Evolutionary conservation across 2,113 vertebrate species (phyloP).

Genomic region (Sclerurus mexicanus): DNA sequence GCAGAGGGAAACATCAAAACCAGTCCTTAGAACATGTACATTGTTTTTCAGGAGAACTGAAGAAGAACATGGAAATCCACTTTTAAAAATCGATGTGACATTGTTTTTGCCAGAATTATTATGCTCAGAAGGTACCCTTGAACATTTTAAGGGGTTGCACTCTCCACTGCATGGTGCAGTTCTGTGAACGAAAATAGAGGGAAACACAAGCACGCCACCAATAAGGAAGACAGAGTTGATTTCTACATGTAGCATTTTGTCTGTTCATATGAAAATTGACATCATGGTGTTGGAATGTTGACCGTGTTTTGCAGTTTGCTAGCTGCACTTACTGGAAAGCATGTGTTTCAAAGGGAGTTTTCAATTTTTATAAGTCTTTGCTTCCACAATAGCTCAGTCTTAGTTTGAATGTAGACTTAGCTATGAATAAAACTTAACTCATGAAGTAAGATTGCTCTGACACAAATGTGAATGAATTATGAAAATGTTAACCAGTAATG

Average conservation of each 20-base stretch:
- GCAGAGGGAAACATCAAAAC: slow-evolving; percentile 29
- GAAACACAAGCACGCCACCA: neutral
- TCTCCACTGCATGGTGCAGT: neutral
- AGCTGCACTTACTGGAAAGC: slow-evolving; percentile 65
- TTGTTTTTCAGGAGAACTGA: slow-evolving; percentile 12
- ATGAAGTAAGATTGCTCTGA: slow-evolving; percentile 2
- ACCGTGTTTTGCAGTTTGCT: slow-evolving; percentile 59
- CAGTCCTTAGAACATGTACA: neutral
- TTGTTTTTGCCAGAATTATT: neutral
- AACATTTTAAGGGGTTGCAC: neutral
- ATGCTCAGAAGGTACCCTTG: neutral
- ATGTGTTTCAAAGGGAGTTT: slow-evolving; percentile 64
- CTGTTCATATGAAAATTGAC: slow-evolving; percentile 54
- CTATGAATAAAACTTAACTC: slow-evolving; percentile 54
- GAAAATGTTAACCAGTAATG: neutral
- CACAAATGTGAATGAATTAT: neutral
- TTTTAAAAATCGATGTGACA: neutral
- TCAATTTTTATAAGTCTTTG: slow-evolving; percentile 50
- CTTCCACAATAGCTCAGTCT: slow-evolving; percentile 21
- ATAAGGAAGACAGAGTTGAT: slow-evolving; percentile 1
- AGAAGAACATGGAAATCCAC: slow-evolving; percentile 2
- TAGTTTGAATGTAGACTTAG: slow-evolving; percentile 20
- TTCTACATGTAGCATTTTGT: slow-evolving; percentile 37
- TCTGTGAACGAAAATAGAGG: neutral
- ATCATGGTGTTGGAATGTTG: slow-evolving; percentile 67